Evolutionary conservation across 2,797 vertebrate species (phyloP).

Genomic region (Salmo trutta): DNA sequence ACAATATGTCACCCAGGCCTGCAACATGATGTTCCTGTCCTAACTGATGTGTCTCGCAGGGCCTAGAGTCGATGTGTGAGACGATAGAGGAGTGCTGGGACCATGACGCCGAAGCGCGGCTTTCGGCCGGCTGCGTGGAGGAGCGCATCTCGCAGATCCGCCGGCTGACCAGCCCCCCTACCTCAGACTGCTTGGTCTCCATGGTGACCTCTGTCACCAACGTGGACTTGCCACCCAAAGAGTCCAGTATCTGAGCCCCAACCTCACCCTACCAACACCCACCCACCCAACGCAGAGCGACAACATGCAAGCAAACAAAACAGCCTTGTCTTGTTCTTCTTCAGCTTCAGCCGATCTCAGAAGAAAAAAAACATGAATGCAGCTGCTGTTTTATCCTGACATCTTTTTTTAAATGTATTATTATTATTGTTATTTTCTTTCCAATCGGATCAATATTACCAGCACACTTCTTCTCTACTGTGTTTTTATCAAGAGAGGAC

Average conservation of each 20-base stretch:
- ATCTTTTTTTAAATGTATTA: constrained; percentile 60
- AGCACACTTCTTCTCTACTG: constrained; percentile 86
- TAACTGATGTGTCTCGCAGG: constrained; percentile 67
- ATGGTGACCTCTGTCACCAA: constrained; percentile 87
- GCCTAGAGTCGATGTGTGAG: constrained; percentile 89
- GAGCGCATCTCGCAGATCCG: constrained; percentile 90
- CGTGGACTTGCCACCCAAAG: constrained; percentile 90
- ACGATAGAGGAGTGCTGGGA: constrained; percentile 98
- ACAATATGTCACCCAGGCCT: background rate
- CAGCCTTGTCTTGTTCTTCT: constrained; percentile 43
- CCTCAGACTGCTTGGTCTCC: constrained; percentile 89
- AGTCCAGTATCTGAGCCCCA: constrained; percentile 85
- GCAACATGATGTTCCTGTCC: background rate
- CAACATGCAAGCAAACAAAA: constrained; percentile 22
- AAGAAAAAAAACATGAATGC: constrained; percentile 77
- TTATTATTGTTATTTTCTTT: constrained; percentile 51
- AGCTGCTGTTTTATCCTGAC: constrained; percentile 91
- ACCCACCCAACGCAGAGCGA: background rate
- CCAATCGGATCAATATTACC: constrained; percentile 85
- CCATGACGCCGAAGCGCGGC: constrained; percentile 92
- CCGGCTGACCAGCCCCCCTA: constrained; percentile 79
- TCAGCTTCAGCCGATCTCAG: constrained; percentile 81
- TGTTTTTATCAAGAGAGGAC: constrained; percentile 65
- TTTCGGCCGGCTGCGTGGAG: constrained; percentile 93
- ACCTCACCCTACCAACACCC: background rate